A percentile compares a stretch with the other conserved stretches of the same genome.
Conservation (phyloP, 2,113 vertebrate species). For the Sphyrna mokarran region DNA sequence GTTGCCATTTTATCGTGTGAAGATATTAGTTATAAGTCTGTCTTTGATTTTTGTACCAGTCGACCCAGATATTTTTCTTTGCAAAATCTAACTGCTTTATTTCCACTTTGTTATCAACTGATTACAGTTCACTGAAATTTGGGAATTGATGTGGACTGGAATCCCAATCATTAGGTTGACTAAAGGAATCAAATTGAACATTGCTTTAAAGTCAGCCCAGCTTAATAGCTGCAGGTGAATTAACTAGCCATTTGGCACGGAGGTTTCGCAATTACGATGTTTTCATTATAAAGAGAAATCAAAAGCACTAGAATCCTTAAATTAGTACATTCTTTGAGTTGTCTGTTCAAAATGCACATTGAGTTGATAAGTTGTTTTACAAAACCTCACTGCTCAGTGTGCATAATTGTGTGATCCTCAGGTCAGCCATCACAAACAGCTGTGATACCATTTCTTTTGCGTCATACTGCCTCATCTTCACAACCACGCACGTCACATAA, state of each 20-base stretch:
- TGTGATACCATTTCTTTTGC: conserved; percentile 11
- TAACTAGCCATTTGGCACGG: background rate
- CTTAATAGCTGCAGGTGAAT: background rate
- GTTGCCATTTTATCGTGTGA: too few species aligned
- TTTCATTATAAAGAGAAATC: background rate
- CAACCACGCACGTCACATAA: background rate
- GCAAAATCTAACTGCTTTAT: background rate
- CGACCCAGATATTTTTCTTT: background rate
- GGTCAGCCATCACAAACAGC: background rate
- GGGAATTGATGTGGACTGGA: background rate
- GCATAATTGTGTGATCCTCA: background rate
- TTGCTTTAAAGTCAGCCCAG: background rate
- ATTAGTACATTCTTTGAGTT: background rate
- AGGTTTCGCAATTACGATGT: background rate
- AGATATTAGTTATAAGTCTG: background rate
- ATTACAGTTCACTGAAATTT: background rate
- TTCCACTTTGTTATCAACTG: background rate
- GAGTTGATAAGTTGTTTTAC: background rate
- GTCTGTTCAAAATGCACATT: background rate
- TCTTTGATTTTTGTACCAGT: background rate
- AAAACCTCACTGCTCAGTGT: background rate
- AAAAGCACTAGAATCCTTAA: background rate
- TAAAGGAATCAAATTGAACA: background rate
- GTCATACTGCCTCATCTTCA: background rate
- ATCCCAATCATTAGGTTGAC: background rate